Evolutionary conservation across 2,888 invertebrate genomes (phyloP).

Genomic region (Caenorhabditis sp.): DNA sequence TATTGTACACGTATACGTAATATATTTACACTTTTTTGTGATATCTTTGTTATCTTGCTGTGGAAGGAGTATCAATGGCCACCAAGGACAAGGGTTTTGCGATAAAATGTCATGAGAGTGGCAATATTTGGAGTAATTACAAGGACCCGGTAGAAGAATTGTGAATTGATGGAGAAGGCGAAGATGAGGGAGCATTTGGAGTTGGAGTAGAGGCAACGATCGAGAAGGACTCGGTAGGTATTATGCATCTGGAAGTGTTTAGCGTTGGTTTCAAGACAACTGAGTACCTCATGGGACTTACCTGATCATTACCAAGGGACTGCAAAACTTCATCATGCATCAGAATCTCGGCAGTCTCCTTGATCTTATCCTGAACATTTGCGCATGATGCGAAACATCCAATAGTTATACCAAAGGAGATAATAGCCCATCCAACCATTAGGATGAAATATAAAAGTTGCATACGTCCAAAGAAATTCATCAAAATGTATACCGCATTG

Average conservation of each 20-base stretch:
- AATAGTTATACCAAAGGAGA: slow-evolving; percentile 17
- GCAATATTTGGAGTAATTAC: slow-evolving; percentile 35
- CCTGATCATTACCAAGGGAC: slow-evolving; percentile 38
- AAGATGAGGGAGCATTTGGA: slow-evolving; percentile 24
- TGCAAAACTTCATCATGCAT: slow-evolving; percentile 43
- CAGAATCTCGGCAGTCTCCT: slow-evolving; percentile 36
- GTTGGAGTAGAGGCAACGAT: slow-evolving; percentile 31
- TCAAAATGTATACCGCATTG: slow-evolving; percentile 5
- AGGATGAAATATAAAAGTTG: slow-evolving; percentile 9
- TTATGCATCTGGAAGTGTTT: slow-evolving; percentile 31
- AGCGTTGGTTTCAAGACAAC: too few relatives aligned
- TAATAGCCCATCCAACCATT: slow-evolving; percentile 12
- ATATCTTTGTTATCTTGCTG: too few relatives aligned
- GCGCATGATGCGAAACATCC: slow-evolving; percentile 12
- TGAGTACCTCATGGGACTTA: background rate
- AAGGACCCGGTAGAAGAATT: slow-evolving; percentile 26
- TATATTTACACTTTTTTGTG: too few relatives aligned
- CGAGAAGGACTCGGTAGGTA: slow-evolving; percentile 34
- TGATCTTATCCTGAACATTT: slow-evolving; percentile 34
- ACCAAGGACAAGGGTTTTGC: background rate
- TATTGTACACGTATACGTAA: too few relatives aligned
- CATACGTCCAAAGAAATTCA: background rate
- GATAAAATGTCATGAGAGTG: slow-evolving; percentile 31
- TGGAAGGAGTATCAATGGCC: too few relatives aligned
- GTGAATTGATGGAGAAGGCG: slow-evolving; percentile 29